Percentiles rank a stretch among this genome's conserved stretches.
These are phyloP conservation scores for Hypotaenidia okinawae DNA, from an alignment of 2,797 vertebrate genomes.

Conservation along the genomic window DNA sequence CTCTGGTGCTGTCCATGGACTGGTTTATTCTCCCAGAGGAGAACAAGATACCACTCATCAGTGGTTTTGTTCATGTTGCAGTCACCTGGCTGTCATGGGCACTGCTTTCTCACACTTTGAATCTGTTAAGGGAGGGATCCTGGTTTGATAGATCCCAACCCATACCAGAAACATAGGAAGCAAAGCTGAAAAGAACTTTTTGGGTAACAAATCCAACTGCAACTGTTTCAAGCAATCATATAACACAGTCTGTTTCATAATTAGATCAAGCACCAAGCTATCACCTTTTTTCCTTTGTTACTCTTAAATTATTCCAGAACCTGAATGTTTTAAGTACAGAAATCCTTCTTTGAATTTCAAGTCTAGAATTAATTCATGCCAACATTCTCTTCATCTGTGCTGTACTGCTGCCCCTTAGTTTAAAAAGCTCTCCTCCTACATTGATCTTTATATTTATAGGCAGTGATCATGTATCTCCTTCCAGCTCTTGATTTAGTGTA, in stretches of 20 bases:
- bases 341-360: slow-evolving; percentile 21
- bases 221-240: background rate
- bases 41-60: background rate
- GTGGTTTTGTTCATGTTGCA: background rate
- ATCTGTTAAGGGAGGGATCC: background rate
- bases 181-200: background rate
- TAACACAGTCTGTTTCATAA: background rate
- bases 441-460: slow-evolving; percentile 63
- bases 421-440: slow-evolving; percentile 53
- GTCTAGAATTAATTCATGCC: slow-evolving; percentile 12
- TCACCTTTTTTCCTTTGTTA: background rate
- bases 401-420: slow-evolving; percentile 35
- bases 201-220: background rate
- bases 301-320: slow-evolving; percentile 4
- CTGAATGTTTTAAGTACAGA: background rate
- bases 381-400: background rate
- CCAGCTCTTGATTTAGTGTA: slow-evolving; percentile 1
- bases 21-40: background rate
- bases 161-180: background rate
- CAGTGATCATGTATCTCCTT: slow-evolving; percentile 29
- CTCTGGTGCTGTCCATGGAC: background rate
- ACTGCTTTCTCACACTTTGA: background rate
- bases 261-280: background rate
- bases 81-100: background rate
- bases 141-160: background rate